Evolutionary conservation across 2,113 vertebrate genomes (phyloP).

Genomic region (Coreoperca whiteheadi): DNA sequence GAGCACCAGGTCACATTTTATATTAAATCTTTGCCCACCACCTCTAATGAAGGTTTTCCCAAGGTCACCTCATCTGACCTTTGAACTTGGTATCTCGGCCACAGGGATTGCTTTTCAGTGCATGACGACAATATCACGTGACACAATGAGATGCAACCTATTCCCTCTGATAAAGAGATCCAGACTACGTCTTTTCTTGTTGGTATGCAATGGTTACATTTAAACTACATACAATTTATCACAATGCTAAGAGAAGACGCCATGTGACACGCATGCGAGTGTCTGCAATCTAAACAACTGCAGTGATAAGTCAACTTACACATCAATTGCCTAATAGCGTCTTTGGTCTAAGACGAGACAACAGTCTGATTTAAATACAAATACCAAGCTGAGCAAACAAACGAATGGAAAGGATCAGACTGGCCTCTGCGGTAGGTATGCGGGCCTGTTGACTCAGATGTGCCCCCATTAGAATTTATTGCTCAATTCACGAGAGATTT

Average conservation of each 20-base stretch:
- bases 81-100: conserved; percentile 50
- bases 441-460: conserved; percentile 69
- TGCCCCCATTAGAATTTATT: conserved; percentile 72
- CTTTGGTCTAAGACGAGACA: conserved; percentile 50
- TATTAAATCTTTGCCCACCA: conserved; percentile 43
- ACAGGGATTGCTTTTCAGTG: neutral
- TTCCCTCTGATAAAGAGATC: conserved; percentile 12
- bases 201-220: neutral
- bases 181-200: neutral
- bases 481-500: conserved; percentile 73
- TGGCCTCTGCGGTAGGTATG: conserved; percentile 50
- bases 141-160: conserved; percentile 21
- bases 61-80: conserved; percentile 60
- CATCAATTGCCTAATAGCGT: conserved; percentile 16
- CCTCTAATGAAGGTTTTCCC: conserved; percentile 34
- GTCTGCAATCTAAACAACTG: conserved; percentile 31
- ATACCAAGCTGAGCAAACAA: conserved; percentile 74
- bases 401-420: conserved; percentile 44
- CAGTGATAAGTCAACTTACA: conserved; percentile 25
- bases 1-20: conserved; percentile 45
- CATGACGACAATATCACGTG: conserved; percentile 1
- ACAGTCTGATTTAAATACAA: conserved; percentile 74
- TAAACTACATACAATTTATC: neutral
- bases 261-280: neutral
- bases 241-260: neutral